phyloP scores from a whole-genome alignment of 2,888 invertebrate species.

The Rhamphomyia laevipes region DNA sequence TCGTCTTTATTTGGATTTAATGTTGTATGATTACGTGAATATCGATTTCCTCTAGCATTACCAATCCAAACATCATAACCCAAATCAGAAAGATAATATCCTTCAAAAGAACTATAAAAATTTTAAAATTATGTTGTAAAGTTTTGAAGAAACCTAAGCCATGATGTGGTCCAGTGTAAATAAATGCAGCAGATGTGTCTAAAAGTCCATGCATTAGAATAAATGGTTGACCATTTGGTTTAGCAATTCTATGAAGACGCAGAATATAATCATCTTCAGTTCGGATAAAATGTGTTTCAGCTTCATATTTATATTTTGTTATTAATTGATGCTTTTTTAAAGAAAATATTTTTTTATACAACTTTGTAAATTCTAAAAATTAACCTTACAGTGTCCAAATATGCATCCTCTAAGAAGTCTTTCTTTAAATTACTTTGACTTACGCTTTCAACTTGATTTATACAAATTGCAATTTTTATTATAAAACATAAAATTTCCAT shows the following conservation, averaged over 20 bases:
- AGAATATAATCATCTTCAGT: slow-evolving; percentile 69
- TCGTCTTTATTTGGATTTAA: slow-evolving; percentile 39
- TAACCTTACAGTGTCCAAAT: slow-evolving; percentile 19
- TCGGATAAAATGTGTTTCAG: slow-evolving; percentile 46
- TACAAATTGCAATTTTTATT: too few relatives aligned
- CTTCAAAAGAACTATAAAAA: slow-evolving; percentile 11
- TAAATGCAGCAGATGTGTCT: slow-evolving; percentile 57
- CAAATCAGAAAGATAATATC: slow-evolving; percentile 39
- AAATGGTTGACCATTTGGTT: slow-evolving; percentile 39
- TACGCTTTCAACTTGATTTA: too few relatives aligned
- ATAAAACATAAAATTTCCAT: too few relatives aligned
- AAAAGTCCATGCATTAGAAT: slow-evolving; percentile 58
- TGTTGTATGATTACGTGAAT: slow-evolving; percentile 41
- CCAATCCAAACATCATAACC: slow-evolving; percentile 50
- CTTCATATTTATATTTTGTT: slow-evolving; percentile 47
- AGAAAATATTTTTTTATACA: not conserved
- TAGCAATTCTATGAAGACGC: slow-evolving; percentile 56
- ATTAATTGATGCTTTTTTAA: slow-evolving; percentile 22
- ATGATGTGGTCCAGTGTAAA: slow-evolving; percentile 54
- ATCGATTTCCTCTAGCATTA: slow-evolving; percentile 52
- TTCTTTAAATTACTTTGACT: slow-evolving; percentile 5
- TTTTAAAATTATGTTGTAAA: not conserved
- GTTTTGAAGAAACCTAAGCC: slow-evolving; percentile 44
- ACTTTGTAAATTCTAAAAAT: not conserved
- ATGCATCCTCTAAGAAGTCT: too few relatives aligned